Evolutionary conservation across 2,888 invertebrate species (phyloP), one percentile per base, ranked within the genome.

Genomic region (Catocala sponsa): DNA sequence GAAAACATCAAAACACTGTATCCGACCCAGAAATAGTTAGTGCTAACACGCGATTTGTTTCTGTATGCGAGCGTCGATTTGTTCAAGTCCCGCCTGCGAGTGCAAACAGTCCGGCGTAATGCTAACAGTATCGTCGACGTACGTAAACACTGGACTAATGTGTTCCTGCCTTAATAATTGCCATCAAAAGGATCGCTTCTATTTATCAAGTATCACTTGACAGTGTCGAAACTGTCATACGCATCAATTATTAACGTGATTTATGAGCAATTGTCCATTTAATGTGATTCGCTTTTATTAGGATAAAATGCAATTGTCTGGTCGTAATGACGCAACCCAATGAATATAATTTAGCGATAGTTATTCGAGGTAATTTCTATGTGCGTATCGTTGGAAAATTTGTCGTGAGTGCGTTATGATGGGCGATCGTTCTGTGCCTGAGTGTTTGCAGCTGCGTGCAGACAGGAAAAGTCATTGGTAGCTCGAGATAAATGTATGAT

Each of bases 1-100:
- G 82, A 85, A 86, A 85, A 87, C 86, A 88, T 84, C 72, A 80
- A 80, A 86, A 90, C 80, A 76, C 78, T 87, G 91, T 92, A 86
- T 82, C 91, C 87, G 83, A 79, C 84, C 83, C 88, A 82, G 80
- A 91, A 93, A 92, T 93, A 94, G 86, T 75, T 93, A 94, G 86
- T 75, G 72, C 72, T 72, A 76, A 58, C 75, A 63, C 67, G 67
- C 74, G 70, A 74, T 79, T 83, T 86, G 84, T 86, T 87, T 85
- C 70, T 71, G 80, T 84, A 84, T 81, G 77, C 79, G 72, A 74
- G 75, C 71, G 75, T 70, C 75, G 79, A 80, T 81, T 83, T 79
- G 83, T 82, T 81, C 64, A 73, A 82, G 76, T 76, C 79, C 64
- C 59, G 70, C 65, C 70, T 68, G 35, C 74, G 69, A 76, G 65